Evolutionary conservation across 2,888 invertebrate species (phyloP), one percentile per base, ranked within the genome.

Genomic region (Amorpha juglandis): DNA sequence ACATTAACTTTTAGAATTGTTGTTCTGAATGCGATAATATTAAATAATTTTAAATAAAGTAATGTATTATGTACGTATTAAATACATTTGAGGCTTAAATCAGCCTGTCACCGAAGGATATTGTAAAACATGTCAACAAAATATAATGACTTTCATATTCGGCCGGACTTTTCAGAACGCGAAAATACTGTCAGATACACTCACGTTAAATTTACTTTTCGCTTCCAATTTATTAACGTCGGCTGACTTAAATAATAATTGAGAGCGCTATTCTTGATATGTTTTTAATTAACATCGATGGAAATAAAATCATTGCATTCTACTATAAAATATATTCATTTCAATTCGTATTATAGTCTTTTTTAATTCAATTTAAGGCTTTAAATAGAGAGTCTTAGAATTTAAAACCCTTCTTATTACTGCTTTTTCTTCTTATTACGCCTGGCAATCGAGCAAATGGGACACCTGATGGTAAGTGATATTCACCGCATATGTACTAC

Each of bases 101-200:
- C 14, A 6, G n/a, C n/a, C 4, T 21, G 4, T 9, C 52, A 14
- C 33, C 6, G 14, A 1, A 52, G 0, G 58, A 42, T 11, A 58
- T 42, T 21, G 19, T 42, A 19, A 11, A 38, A 58, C 12, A 38
- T 58, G 58, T 42, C 58, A 42, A 8, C 42, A 19, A 16, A 42
- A 16, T 6, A 19, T 42, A 42, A 58, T 58, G 38, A 58, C 58
- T 16, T 58, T 42, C 19, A 16, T 38, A 19, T 42, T 38, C 58
- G 11, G 19, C 12, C n/a, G 11, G 38, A 58, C 42, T 58, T 58
- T 58, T 53, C 33, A 35, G 38, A 38, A 58, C 1, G 19, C 58
- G 38, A 58, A 42, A 58, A 58, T 42, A 12, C 42, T 58, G 58
- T 42, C 58, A 58, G 58, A 58, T 19, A 38, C 58, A 58, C 19